Conservation (phyloP, 1,140 invertebrate species). For the Andricus grossulariae region DNA sequence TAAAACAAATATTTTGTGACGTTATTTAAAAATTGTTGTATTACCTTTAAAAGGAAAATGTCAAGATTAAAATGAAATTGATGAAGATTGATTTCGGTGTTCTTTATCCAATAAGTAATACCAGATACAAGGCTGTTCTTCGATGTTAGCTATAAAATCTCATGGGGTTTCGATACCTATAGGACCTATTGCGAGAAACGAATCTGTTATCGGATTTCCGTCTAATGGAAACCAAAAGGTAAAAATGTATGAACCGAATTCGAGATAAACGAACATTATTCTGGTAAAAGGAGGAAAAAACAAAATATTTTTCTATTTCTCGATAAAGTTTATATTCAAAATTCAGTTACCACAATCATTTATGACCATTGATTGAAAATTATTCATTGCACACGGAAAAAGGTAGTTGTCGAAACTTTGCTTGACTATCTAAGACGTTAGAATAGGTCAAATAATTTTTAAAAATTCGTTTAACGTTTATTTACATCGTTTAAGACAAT, state of each 20-base stretch:
- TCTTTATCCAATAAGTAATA: conserved; percentile 79
- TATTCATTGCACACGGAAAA: too few species aligned
- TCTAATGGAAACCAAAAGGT: conserved; percentile 22
- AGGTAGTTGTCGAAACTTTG: too few species aligned
- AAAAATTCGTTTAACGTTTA: too few species aligned
- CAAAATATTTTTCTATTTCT: not conserved
- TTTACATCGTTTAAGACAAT: too few species aligned
- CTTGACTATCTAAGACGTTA: too few species aligned
- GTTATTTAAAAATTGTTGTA: not conserved
- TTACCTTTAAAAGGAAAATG: conserved; percentile 82
- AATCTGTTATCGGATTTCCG: conserved; percentile 16
- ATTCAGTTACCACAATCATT: not conserved
- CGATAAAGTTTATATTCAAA: not conserved
- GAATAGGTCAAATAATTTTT: too few species aligned
- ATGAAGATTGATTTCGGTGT: conserved; percentile 78
- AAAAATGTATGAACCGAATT: conserved; percentile 14
- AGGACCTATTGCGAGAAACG: conserved; percentile 6
- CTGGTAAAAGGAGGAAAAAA: not conserved
- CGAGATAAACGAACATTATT: not conserved
- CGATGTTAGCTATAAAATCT: conserved; percentile 84
- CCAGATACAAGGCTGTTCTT: conserved; percentile 80
- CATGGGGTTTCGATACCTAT: conserved; percentile 79
- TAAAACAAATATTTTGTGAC: not conserved
- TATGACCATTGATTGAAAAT: too few species aligned
- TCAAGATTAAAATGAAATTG: conserved; percentile 90